Base-by-base conservation (phyloP, 2,797 vertebrate genomes). In the Pelochelys cantorii region DNA sequence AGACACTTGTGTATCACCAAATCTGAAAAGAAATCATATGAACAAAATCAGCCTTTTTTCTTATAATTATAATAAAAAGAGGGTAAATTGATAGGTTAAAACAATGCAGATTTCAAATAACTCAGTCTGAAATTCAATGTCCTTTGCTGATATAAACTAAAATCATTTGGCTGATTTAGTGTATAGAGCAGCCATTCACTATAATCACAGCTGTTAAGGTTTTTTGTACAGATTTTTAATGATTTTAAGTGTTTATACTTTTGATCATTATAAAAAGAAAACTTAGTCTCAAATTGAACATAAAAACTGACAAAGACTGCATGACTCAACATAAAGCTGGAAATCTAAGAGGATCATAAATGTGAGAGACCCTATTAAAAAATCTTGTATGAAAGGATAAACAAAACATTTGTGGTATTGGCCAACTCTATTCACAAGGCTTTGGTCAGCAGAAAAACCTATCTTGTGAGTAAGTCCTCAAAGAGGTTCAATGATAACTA, bases 281-380 rank as follows among this genome's bases (percentile, higher is more conserved):
- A 79, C 79, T 84, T 71, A 92, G 83, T 92, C 42, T 92, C 17
- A 14, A 90, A 2, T 10, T 85, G 55, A 87, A 57, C 8, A 81
- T 87, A 85, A 94, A 90, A 84, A 89, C 87, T 9, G 65, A 78
- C 7, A 90, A 82, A 89, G 68, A 83, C 25, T 92, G 15, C 37
- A 89, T 87, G 85, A 90, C 14, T 94, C 81, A 92, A 56, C 84
- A 88, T 37, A 93, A 81, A 96, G 3, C 13, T 83, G 59, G 7
- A 85, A 90, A 54, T 17, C 11, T 84, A 71, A 91, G 90, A 87
- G n/a, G 18, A 22, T 84, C 34, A 78, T 92, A 89, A 90, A 93
- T 85, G 68, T 0, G 0, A 90, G 87, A 54, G 12, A 83, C 7
- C 1, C 1, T 71, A 75, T 83, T 89, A 34, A 91, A 89, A 90